Evolutionary conservation across 2,113 vertebrate species (phyloP), one percentile per base, ranked within the genome.

Genomic region (Suricata suricatta): DNA sequence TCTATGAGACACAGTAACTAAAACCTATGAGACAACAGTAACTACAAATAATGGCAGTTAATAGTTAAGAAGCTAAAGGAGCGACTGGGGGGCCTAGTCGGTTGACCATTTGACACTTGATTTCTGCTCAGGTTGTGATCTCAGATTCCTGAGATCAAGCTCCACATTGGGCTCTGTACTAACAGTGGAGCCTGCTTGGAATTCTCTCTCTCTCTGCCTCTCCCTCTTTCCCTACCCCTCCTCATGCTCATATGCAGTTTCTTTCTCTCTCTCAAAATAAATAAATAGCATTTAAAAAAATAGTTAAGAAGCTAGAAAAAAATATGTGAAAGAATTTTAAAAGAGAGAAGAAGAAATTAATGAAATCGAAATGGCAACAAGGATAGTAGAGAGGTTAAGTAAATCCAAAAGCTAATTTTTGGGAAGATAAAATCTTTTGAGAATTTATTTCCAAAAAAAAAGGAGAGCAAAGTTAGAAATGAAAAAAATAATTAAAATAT

Each of bases 401-500:
- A 74, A 76, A 57, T 82, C 52, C 17, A 38, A 69, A 89, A 92
- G 47, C 82, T 76, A 60, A n/a, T 76, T 50, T 95, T 50, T 54
- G 41, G 25, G 79, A 89, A 83, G 21, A 44, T 31, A 71, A 71
- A 44, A 77, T 0, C 23, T 2, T 5, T 50, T n/a, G 25, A 38
- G n/a, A 88, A 77, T 13, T 31, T 38, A 21, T 68, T 82, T 77
- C 35, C 8, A 10, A 27, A n/a, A 47, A n/a, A 47, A 92, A 77
- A 72, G 11, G 1, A 86, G 41, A 95, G 21, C 4, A 88, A 88
- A 87, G 33, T 69, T 60, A 83, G 33, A 84, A 76, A 77, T 77
- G 38, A 69, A 69, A 69, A 88, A 96, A 88, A 88, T 38, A 94
- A n/a, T 33, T 57, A 63, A 95, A 77, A 79, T 71, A 66, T 11